Evolutionary conservation across 2,113 vertebrate genomes (phyloP).

Genomic region (Hucho hucho): DNA sequence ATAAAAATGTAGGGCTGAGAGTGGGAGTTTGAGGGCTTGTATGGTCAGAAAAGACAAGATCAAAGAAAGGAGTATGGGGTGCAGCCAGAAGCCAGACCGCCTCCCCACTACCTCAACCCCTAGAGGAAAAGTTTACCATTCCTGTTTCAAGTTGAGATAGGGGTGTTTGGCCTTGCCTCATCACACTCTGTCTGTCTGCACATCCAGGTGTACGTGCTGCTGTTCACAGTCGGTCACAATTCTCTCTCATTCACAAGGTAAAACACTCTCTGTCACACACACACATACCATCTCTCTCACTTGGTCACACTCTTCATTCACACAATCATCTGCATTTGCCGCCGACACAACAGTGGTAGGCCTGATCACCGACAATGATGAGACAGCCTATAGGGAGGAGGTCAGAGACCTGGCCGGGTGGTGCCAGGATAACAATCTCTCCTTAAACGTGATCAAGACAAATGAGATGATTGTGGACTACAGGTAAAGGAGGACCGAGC

Average conservation of each 20-base stretch:
- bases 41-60: slow-evolving; percentile 27
- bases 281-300: not conserved
- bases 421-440: too few species aligned
- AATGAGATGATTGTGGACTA: too few species aligned
- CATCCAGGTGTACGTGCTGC: slow-evolving; percentile 37
- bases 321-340: too few species aligned
- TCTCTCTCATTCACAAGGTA: not conserved
- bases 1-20: not conserved
- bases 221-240: slow-evolving; percentile 3
- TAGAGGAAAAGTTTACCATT: slow-evolving; percentile 55
- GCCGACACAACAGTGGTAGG: too few species aligned
- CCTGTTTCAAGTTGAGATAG: slow-evolving; percentile 40
- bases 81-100: not conserved
- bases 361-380: too few species aligned
- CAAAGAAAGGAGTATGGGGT: slow-evolving; percentile 25
- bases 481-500: too few species aligned
- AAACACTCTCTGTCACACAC: slow-evolving; percentile 10
- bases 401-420: too few species aligned
- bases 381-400: too few species aligned
- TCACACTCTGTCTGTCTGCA: slow-evolving; percentile 24
- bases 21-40: slow-evolving; percentile 23
- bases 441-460: too few species aligned
- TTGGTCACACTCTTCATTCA: not conserved
- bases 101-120: not conserved
- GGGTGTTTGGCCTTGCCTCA: slow-evolving; percentile 29